Percentiles rank a stretch among this genome's conserved stretches.
Evolutionary conservation across 2,888 invertebrate species (phyloP).

Genomic region (Meiosimyza platycephala): DNA sequence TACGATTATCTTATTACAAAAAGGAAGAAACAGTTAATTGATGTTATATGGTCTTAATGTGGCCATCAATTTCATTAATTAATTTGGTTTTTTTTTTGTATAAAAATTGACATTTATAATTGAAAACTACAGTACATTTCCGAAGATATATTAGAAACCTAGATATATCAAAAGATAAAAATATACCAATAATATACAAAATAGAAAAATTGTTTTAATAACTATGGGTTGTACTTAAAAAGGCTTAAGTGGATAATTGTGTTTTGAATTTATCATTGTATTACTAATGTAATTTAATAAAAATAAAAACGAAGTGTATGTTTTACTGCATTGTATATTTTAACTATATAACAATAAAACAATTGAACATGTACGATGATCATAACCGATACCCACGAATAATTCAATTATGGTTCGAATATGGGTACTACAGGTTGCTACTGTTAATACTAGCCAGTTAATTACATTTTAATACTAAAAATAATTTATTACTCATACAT

Average conservation of each 20-base stretch:
- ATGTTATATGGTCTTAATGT: conserved; percentile 7
- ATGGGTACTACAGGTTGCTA: neutral
- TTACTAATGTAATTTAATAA: too few species aligned
- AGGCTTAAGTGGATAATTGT: conserved; percentile 11
- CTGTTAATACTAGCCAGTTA: neutral
- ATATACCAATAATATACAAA: too few species aligned
- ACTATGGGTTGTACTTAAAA: conserved; percentile 27
- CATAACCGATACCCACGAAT: neutral
- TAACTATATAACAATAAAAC: conserved; percentile 33
- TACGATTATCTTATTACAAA: conserved; percentile 25
- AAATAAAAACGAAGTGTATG: too few species aligned
- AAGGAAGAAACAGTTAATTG: conserved; percentile 34
- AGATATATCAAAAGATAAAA: too few species aligned
- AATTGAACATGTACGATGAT: neutral
- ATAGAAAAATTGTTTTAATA: too few species aligned
- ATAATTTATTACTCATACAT: neutral
- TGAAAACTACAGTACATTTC: neutral
- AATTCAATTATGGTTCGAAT: neutral
- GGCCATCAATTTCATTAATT: neutral
- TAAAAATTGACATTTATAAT: conserved; percentile 10
- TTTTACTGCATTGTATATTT: conserved; percentile 22
- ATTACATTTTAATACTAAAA: conserved; percentile 1
- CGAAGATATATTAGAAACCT: too few species aligned
- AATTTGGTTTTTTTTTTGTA: conserved; percentile 12
- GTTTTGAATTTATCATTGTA: too few species aligned